These are phyloP conservation scores for Lottia scabra DNA, from an alignment of 2,888 invertebrate genomes.

Conservation along the genomic window DNA sequence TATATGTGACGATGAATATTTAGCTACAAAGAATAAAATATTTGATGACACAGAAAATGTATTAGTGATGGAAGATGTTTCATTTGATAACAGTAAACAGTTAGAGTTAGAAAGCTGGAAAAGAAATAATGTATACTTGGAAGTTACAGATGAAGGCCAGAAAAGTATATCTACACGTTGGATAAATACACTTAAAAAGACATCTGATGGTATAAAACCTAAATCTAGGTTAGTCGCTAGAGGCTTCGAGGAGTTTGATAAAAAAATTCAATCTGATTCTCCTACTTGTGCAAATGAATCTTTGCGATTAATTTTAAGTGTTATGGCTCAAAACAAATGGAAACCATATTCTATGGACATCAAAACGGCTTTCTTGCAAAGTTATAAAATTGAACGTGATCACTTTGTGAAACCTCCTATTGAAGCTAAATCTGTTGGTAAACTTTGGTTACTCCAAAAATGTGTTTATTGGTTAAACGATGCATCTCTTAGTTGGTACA, in stretches of 20 bases:
- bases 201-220: not conserved
- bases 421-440: not conserved
- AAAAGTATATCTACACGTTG: slow-evolving; percentile 13
- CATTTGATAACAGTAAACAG: not conserved
- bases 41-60: not conserved
- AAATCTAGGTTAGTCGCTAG: slow-evolving; percentile 20
- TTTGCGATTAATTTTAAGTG: slow-evolving; percentile 10
- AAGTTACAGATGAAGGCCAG: slow-evolving; percentile 1
- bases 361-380: slow-evolving; percentile 16
- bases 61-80: too few relatives aligned
- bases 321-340: slow-evolving; percentile 23
- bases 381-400: not conserved
- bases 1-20: not conserved
- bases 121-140: not conserved
- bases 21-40: not conserved
- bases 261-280: slow-evolving; percentile 6
- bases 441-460: not conserved
- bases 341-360: slow-evolving; percentile 19
- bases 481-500: slow-evolving; percentile 6
- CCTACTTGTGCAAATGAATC: slow-evolving; percentile 16
- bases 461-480: not conserved
- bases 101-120: not conserved
- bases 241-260: slow-evolving; percentile 18
- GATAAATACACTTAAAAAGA: slow-evolving; percentile 16
- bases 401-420: not conserved